Evolutionary conservation across 2,888 invertebrate genomes (phyloP).

Genomic region (Lepas anatifera): DNA sequence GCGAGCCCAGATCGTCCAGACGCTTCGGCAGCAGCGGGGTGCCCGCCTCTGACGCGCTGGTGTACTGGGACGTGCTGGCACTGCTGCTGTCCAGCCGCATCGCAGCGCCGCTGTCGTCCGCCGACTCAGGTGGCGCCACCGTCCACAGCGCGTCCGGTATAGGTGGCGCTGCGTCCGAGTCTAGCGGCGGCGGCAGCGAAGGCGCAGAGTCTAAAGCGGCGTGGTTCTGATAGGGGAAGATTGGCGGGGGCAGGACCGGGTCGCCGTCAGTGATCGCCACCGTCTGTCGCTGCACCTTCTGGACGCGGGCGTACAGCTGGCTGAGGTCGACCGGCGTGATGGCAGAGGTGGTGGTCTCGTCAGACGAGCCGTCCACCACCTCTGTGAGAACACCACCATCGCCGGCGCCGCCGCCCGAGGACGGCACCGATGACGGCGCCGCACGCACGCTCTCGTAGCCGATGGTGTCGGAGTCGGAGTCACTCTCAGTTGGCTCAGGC

Average conservation of each 20-base stretch:
- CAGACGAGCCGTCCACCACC: not conserved
- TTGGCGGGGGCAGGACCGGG: too few species aligned
- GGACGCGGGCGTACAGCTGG: not conserved
- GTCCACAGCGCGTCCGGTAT: not conserved
- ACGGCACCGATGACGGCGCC: not conserved
- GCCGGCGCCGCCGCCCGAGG: not conserved
- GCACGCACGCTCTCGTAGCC: conserved; percentile 8
- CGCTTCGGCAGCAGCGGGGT: conserved; percentile 3
- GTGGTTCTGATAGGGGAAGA: too few species aligned
- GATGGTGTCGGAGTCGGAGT: conserved; percentile 3
- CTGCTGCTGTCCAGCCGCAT: conserved; percentile 4
- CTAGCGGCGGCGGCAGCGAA: not conserved
- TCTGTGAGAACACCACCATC: too few species aligned
- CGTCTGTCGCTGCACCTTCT: not conserved
- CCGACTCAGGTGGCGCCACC: not conserved
- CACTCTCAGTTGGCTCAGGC: not conserved
- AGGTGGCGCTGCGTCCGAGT: too few species aligned
- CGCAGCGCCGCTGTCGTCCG: not conserved
- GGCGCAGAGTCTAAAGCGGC: too few species aligned
- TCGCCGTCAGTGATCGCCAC: not conserved
- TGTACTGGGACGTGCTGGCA: conserved; percentile 7
- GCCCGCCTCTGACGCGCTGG: conserved; percentile 3
- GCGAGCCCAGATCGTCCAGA: not conserved
- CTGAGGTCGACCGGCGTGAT: not conserved
- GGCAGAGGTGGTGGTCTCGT: not conserved